A percentile compares a stretch with the other conserved stretches of the same genome.
Evolutionary conservation across 2,797 vertebrate genomes (phyloP).

Genomic region (Cheirogaleus major): DNA sequence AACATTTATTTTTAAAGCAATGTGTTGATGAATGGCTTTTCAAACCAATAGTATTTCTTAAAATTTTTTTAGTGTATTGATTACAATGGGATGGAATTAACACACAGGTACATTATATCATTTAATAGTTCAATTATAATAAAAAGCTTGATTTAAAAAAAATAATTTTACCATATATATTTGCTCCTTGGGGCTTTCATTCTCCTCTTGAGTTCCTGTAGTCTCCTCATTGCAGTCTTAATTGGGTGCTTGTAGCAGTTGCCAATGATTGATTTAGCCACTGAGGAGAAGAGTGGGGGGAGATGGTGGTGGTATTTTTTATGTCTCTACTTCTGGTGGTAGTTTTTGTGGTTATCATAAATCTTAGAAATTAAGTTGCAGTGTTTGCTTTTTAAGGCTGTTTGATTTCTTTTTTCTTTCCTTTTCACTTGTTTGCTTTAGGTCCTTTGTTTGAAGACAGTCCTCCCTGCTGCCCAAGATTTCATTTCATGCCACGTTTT

Average conservation of each 20-base stretch:
- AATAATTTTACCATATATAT: not conserved
- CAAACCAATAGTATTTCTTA: constrained; percentile 5
- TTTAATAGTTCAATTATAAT: not conserved
- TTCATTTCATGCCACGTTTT: constrained; percentile 99
- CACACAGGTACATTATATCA: not conserved
- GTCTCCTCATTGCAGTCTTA: not conserved
- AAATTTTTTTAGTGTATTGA: not conserved
- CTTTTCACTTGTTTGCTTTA: constrained; percentile 75
- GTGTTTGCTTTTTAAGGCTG: not conserved
- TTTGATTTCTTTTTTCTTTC: constrained; percentile 55
- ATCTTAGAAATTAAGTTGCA: constrained; percentile 37
- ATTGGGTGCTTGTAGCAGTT: not conserved
- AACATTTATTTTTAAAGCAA: constrained; percentile 45
- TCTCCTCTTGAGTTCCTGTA: not conserved
- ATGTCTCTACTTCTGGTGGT: constrained; percentile 2
- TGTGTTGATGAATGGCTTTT: not conserved
- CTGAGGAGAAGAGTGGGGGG: not conserved
- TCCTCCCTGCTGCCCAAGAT: constrained; percentile 90
- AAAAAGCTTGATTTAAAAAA: not conserved
- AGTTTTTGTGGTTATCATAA: constrained; percentile 12
- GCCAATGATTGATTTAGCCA: not conserved
- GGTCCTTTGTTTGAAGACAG: constrained; percentile 90
- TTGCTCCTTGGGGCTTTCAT: not conserved
- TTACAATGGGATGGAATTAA: constrained; percentile 25
- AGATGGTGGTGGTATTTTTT: not conserved